Percentiles rank a stretch among this genome's conserved stretches.
Conservation (phyloP, 2,113 vertebrate genomes). For the Glaucidium brasilianum region DNA sequence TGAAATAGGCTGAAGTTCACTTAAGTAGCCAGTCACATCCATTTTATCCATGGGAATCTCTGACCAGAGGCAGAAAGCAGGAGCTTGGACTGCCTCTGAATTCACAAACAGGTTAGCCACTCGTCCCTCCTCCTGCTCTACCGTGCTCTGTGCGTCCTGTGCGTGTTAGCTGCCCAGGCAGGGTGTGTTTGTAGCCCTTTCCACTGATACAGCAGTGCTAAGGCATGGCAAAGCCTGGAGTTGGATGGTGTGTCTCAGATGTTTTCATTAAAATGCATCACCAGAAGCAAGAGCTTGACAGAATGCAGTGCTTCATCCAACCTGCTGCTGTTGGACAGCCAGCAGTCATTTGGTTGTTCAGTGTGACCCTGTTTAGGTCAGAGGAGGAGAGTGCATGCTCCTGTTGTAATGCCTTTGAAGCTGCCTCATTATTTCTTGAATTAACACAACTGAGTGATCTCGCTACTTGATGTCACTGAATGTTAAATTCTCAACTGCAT, state of each 20-base stretch:
- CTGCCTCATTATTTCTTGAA: not conserved
- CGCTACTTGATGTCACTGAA: not conserved
- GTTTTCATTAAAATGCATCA: not conserved
- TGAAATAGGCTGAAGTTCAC: not conserved
- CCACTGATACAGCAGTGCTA: not conserved
- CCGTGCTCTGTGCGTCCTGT: not conserved
- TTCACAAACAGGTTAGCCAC: not conserved
- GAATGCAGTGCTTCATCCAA: accelerated
- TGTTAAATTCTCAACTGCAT: not conserved
- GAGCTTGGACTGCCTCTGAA: not conserved
- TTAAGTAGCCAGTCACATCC: not conserved
- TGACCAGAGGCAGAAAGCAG: not conserved
- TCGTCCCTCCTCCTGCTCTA: accelerated
- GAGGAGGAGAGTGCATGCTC: not conserved
- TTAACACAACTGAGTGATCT: accelerated
- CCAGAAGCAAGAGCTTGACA: not conserved
- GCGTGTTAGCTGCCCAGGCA: not conserved
- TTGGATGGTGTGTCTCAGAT: accelerated
- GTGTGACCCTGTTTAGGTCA: not conserved
- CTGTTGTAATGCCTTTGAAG: not conserved
- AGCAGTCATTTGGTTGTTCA: accelerated
- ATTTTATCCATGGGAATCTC: not conserved
- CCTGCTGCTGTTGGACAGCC: not conserved
- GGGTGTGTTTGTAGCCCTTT: not conserved
- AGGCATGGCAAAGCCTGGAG: not conserved